Base-by-base conservation (phyloP, 2,797 vertebrate genomes). In the Cetoscarus ocellatus region DNA sequence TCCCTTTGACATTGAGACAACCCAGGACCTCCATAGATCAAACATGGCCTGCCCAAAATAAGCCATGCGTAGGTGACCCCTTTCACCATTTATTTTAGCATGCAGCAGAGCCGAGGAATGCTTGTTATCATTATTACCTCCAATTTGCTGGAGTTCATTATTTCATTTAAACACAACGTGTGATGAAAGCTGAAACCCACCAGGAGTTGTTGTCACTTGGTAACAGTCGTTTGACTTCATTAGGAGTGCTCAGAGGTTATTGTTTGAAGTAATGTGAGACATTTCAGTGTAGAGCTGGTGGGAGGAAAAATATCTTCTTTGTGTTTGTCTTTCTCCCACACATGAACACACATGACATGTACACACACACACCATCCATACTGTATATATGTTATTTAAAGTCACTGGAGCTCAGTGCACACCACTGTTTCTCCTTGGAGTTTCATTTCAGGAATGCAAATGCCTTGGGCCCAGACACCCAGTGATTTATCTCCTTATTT, bases 401-500 rank as follows among this genome's bases (percentile, higher is more conserved):
- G 84, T 84, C 84, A 76, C 80, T 70, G 74, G 65, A 84, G 84
- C 89, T 86, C 77, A 60, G 71, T 82, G 52, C 70, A n/a, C 77
- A 63, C 80, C 88, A 81, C 67, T 82, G 90, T 87, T 85, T 81
- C 91, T 92, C 88, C 90, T 91, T 87, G 86, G 88, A 91, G 93
- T 91, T 94, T 91, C 91, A 93, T 93, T 92, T 93, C 90, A 93
- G 93, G 93, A 94, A 95, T 95, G 94, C 90, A 94, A 92, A 94
- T 95, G 92, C 91, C 91, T 88, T 86, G 77, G 77, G 88, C 88
- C 90, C 89, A 92, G 93, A 94, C 93, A 91, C 89, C 83, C 82
- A 34, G 86, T 94, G 93, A 95, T 95, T 95, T 94, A 94, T 95
- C 92, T 93, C 83, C 89, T 93, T 91, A 94, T 94, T 93, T 94